Conservation (phyloP, 2,113 vertebrate genomes). For the Azemiops feae region DNA sequence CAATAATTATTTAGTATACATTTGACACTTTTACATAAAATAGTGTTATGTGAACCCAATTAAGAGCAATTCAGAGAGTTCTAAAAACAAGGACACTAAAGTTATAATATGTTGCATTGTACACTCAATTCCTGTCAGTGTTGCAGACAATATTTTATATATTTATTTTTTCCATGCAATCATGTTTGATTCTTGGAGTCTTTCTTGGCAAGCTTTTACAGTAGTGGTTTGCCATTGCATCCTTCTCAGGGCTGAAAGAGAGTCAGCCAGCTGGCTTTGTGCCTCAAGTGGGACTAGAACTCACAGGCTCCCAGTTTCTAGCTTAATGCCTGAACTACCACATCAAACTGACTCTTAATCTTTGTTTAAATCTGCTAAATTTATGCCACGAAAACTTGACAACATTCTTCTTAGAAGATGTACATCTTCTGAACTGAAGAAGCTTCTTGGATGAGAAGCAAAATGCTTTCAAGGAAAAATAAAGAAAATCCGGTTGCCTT, state of each 20-base stretch:
- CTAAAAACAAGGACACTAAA: neutral
- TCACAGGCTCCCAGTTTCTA: neutral
- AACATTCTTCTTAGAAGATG: conserved; percentile 7
- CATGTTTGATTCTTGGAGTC: neutral
- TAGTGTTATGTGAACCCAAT: neutral
- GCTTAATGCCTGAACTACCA: neutral
- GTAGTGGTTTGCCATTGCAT: neutral
- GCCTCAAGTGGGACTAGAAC: neutral
- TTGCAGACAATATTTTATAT: neutral
- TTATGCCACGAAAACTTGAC: neutral
- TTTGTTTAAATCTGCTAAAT: conserved; percentile 10
- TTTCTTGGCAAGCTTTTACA: neutral
- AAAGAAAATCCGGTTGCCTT: neutral
- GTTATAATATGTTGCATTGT: conserved; percentile 14
- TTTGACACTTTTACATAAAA: neutral
- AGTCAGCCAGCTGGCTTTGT: neutral
- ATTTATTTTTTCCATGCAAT: neutral
- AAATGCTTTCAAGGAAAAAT: neutral
- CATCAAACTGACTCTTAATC: neutral
- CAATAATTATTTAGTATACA: neutral
- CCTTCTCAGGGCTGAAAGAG: neutral
- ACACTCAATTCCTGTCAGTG: conserved; percentile 30
- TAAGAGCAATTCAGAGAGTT: conserved; percentile 24
- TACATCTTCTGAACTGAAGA: neutral
- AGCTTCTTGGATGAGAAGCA: neutral